Evolutionary conservation across 2,888 invertebrate species (phyloP).

Genomic region (Diabrotica balteata): DNA sequence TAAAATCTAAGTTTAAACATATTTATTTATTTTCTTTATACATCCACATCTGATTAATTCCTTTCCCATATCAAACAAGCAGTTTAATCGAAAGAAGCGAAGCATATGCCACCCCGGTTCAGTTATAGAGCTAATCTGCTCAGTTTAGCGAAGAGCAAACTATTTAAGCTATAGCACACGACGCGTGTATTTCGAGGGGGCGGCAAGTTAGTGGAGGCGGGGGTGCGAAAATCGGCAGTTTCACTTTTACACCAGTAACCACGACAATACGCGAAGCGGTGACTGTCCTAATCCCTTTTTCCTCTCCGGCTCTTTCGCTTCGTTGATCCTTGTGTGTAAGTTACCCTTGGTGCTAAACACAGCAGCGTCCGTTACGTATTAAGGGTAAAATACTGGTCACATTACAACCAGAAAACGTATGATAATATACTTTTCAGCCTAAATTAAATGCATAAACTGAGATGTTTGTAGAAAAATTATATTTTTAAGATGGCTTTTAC

Average conservation of each 20-base stretch:
- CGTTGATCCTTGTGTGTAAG: constrained; percentile 21
- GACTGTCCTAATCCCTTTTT: constrained; percentile 55
- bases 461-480: too few species aligned
- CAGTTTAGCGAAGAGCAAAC: constrained; percentile 44
- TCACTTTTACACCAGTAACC: constrained; percentile 63
- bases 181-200: constrained; percentile 15
- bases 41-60: neutral
- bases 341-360: constrained; percentile 12
- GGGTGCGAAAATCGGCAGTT: constrained; percentile 48
- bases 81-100: constrained; percentile 19
- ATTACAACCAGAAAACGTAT: too few species aligned
- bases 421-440: too few species aligned
- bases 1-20: too few species aligned
- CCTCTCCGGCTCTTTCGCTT: constrained; percentile 35
- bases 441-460: too few species aligned
- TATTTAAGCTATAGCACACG: constrained; percentile 33
- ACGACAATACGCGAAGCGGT: constrained; percentile 58
- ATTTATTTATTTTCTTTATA: too few species aligned
- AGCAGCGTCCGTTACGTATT: constrained; percentile 11
- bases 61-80: constrained; percentile 4
- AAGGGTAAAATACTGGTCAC: too few species aligned
- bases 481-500: too few species aligned
- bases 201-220: constrained; percentile 4
- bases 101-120: constrained; percentile 20
- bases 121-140: constrained; percentile 45